A percentile compares a stretch with the other conserved stretches of the same genome.
phyloP scores from a whole-genome alignment of 2,797 vertebrate species.

The Choloepus didactylus region DNA sequence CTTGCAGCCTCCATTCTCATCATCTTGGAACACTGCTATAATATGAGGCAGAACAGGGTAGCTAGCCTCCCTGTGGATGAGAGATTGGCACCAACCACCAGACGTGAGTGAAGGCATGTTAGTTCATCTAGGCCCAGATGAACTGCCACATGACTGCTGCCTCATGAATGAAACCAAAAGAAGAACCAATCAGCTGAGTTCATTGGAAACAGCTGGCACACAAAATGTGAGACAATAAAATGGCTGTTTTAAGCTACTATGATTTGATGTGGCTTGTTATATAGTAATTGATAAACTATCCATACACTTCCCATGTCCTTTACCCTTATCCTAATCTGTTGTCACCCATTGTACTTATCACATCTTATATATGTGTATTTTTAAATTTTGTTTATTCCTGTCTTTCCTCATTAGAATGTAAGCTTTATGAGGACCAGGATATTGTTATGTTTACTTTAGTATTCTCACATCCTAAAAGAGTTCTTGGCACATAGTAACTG shows the following conservation, averaged over 20 bases:
- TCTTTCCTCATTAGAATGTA: conserved; percentile 5
- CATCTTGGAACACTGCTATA: not conserved
- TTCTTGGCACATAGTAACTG: not conserved
- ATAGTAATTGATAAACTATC: not conserved
- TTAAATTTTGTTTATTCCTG: not conserved
- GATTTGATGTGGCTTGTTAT: not conserved
- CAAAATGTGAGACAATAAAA: not conserved
- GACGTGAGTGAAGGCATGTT: not conserved
- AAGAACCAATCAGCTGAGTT: not conserved
- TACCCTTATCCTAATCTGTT: not conserved
- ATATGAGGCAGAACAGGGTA: not conserved
- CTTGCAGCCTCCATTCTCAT: not conserved
- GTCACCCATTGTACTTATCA: not conserved
- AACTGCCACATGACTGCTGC: not conserved
- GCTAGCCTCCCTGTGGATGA: not conserved
- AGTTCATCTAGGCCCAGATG: not conserved
- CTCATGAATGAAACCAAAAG: not conserved
- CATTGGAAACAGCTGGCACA: not conserved
- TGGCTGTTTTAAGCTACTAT: not conserved
- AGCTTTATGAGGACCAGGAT: not conserved
- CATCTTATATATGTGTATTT: not conserved
- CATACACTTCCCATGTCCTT: not conserved
- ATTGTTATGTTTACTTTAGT: not conserved
- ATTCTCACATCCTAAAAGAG: not conserved
- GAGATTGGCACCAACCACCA: not conserved